Evolutionary conservation across 2,888 invertebrate species (phyloP), one percentile per base, ranked within the genome.

Genomic region (Brachynemurus nebulosus): DNA sequence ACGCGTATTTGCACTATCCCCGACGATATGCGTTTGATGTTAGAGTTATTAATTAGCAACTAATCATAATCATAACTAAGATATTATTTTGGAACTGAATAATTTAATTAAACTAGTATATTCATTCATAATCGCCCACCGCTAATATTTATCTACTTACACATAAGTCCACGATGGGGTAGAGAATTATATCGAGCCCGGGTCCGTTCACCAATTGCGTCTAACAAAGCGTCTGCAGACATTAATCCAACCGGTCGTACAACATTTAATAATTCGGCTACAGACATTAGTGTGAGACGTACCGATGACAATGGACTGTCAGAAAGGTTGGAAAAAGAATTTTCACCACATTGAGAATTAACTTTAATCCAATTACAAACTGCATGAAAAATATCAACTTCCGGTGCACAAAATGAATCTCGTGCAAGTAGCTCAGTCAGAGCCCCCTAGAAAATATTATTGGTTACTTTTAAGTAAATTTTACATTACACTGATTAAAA

Each of bases 331-430:
- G 14, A 14, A 14, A 14, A 11, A 14, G 11, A 12, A 20, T 42
- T 21, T 6, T 12, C 12, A 56, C 71, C 70, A 48, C 74, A 72
- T 47, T 76, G 71, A n/a, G n/a, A n/a, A 68, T 93, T 92, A 20
- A 78, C 76, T 52, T 76, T 78, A 53, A 85, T 82, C 96, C 96
- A 97, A 45, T 71, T 74, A 60, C 80, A 76, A 0, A 96, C 86
- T 0, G 91, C 88, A 55, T 78, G 73, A 68, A 98, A 98, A 52
- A 98, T 95, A 55, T 93, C 86, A 30, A 90, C 88, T 67, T 98
- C 98, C 1, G 86, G 81, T 0, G 92, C 95, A 69, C 88, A 97
- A 68, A 98, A 97, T 6, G 96, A 95, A 65, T 97, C 90, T 40
- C 96, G 72, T 41, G 80, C 77, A 23, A 98, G 69, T 7, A 98